A percentile compares a stretch with the other conserved stretches of the same genome.
Conservation (phyloP, 2,113 vertebrate genomes). For the Fulmarus glacialis region DNA sequence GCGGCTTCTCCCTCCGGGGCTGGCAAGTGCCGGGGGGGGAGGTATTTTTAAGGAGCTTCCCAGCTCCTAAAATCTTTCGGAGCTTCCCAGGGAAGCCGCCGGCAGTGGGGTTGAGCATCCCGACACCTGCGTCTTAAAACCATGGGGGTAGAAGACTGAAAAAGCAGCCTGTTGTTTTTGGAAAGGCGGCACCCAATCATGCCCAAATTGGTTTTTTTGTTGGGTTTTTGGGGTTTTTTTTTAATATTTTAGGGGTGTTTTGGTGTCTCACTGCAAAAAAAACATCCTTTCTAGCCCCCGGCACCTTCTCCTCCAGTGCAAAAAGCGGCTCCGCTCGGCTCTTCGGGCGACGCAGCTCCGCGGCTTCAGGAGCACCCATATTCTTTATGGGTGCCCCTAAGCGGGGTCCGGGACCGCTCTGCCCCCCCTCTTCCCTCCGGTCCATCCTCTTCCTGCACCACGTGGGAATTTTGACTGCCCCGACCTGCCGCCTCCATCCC, state of each 20-base stretch:
- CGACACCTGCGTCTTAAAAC: fast-evolving
- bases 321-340: neutral
- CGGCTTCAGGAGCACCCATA: neutral
- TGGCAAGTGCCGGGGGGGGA: fast-evolving
- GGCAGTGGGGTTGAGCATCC: fast-evolving
- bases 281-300: neutral
- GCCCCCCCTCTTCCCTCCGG: neutral
- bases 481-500: neutral
- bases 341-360: neutral
- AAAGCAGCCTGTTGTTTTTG: neutral
- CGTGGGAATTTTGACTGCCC: neutral
- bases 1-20: neutral
- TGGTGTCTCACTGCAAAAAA: neutral
- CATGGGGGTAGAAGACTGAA: fast-evolving
- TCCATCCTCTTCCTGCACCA: neutral
- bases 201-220: neutral
- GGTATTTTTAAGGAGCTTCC: neutral
- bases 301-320: neutral
- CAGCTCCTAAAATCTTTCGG: neutral
- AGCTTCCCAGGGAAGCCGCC: fast-evolving
- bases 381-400: neutral
- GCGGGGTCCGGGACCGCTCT: neutral
- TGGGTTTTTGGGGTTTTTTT: no score
- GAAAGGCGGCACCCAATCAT: fast-evolving
- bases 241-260: neutral